Percentiles rank a stretch among this genome's conserved stretches.
These are phyloP conservation scores for Manis pentadactyla DNA, from an alignment of 2,797 vertebrate genomes.

Conservation along the genomic window DNA sequence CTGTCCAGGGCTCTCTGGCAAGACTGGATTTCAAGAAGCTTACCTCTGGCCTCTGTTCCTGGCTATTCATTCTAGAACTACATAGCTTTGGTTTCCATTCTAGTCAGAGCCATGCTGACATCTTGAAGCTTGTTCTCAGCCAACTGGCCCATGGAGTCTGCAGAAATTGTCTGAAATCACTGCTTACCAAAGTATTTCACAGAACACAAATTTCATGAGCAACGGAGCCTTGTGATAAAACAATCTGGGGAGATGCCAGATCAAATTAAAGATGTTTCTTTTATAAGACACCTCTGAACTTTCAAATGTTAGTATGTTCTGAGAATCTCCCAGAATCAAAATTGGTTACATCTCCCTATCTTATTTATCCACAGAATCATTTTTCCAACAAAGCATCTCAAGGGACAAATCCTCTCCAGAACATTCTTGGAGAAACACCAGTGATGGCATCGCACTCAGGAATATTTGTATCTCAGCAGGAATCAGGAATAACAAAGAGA, in stretches of 20 bases:
- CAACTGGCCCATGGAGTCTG: background rate
- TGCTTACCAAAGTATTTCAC: background rate
- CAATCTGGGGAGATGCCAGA: background rate
- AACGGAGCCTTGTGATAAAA: background rate
- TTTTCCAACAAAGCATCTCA: background rate
- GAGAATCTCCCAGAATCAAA: background rate
- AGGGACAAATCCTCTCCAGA: background rate
- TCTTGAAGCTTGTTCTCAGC: background rate
- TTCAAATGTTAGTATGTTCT: background rate
- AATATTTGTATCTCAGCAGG: background rate
- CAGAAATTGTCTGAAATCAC: background rate
- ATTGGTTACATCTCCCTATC: background rate
- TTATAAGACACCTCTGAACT: background rate
- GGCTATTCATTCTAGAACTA: background rate
- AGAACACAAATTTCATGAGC: background rate
- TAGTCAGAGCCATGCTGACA: background rate
- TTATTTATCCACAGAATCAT: background rate
- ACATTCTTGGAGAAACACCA: background rate
- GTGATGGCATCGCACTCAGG: background rate
- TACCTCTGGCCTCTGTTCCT: background rate
- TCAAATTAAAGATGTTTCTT: conserved; percentile 5
- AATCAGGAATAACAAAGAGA: background rate
- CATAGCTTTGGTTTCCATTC: background rate
- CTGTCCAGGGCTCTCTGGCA: background rate
- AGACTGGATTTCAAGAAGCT: background rate